A percentile compares a stretch with the other conserved stretches of the same genome.
phyloP scores from a whole-genome alignment of 2,113 vertebrate genomes.

The Rhinogobius similis region DNA sequence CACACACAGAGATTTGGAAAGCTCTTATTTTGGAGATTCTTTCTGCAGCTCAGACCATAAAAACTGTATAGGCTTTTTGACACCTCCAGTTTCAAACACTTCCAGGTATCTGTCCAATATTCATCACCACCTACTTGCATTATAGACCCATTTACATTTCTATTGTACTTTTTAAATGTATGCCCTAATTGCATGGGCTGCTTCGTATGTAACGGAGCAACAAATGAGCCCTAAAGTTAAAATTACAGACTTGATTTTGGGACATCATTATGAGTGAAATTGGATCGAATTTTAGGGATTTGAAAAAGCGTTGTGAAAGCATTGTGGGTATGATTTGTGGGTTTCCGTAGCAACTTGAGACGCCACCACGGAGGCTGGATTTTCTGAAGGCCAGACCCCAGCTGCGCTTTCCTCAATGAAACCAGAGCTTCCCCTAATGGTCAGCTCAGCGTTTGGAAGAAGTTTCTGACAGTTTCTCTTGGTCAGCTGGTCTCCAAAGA shows the following conservation, averaged over 20 bases:
- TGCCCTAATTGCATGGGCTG: not conserved
- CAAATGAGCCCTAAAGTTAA: not conserved
- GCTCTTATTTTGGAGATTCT: conserved; percentile 60
- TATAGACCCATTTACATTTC: not conserved
- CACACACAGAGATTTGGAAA: conserved; percentile 51
- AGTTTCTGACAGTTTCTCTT: not conserved
- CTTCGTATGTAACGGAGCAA: not conserved
- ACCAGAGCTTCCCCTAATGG: conserved; percentile 7
- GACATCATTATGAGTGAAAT: conserved; percentile 1
- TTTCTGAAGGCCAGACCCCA: conserved; percentile 11
- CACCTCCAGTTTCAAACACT: conserved; percentile 11
- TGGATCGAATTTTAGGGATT: not conserved
- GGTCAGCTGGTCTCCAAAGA: conserved; percentile 1
- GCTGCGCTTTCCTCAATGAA: not conserved
- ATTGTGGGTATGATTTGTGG: conserved; percentile 2
- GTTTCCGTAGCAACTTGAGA: conserved; percentile 5
- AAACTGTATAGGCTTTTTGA: conserved; percentile 54
- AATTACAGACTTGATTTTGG: conserved; percentile 3
- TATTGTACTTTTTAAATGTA: not conserved
- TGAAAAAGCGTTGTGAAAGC: conserved; percentile 7
- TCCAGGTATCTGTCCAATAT: not conserved
- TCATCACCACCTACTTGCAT: conserved; percentile 7
- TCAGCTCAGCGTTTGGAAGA: not conserved
- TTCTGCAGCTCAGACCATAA: conserved; percentile 61
- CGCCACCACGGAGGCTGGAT: not conserved